Base-by-base conservation (phyloP, 2,797 vertebrate genomes). In the Crenuchus spilurus region DNA sequence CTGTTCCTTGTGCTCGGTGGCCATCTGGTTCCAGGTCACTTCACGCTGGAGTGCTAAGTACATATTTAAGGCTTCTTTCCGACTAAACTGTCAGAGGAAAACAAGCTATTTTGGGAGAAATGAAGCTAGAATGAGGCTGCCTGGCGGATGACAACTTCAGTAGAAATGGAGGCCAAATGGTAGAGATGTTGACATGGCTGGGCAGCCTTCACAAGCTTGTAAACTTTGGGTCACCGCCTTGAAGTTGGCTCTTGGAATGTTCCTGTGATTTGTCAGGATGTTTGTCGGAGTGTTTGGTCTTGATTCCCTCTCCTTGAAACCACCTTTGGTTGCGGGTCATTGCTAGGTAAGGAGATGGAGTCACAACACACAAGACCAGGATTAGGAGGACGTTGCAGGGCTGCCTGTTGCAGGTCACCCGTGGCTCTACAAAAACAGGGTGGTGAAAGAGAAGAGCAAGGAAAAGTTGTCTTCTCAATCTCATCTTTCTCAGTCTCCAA, bases 11-110 rank as follows among this genome's bases (percentile, higher is more conserved):
- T 7, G 48, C 62, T 61, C 26, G 61, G 37, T 64, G 63, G 57
- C 55, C 46, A 65, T 48, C 51, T 72, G 69, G 72, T 78, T 78
- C 61, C 65, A 67, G 75, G 65, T 80, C 64, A 76, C 54, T 66
- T 75, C 42, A n/a, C 48, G 31, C 42, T 37, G 10, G 20, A 82
- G 64, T 66, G 72, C 22, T 55, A 37, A 42, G 52, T 65, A 75
- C 52, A 49, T 66, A 26, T 65, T 49, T 22, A 39, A 74, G 61
- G 66, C 60, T 35, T 66, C 60, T 62, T 33, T 30, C 10, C 69
- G 73, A 67, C 46, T 75, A 69, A 61, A 68, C 37, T 60, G 18
- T 57, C 10, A 65, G 42, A 75, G 52, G 49, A 42, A 70, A 70
- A 69, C 51, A 24, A 52, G 51, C 57, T 46, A 70, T 57, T 70